Base-by-base conservation (phyloP, 2,797 vertebrate species). In the Enteromius viviparus region DNA sequence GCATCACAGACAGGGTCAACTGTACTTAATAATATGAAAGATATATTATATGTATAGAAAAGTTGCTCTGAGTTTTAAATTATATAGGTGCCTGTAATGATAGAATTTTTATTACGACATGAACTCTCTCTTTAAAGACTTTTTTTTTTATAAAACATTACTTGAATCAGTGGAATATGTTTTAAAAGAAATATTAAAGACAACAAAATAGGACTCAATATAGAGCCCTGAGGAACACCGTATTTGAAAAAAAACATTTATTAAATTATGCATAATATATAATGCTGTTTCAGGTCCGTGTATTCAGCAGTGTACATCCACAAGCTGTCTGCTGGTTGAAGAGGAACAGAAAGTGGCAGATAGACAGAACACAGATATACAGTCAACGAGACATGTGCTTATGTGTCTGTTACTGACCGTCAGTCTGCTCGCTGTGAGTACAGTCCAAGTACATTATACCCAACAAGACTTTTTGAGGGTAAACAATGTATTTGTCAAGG, bases 341-440 rank as follows among this genome's bases (percentile, higher is more conserved):
- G 96, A 96, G 80, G 97, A 99, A 86, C 95, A 97, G 64, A 94
- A 91, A 29, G 92, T 94, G 23, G 82, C 90, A 83, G 97, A 99
- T 81, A 94, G 92, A 87, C 94, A 99, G 91, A 92, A 68, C 17
- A 34, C 91, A 81, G 97, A 99, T 84, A 94, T 92, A 87, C 94
- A 99, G 91, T 91, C 96, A 91, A 95, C 94, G 75, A 96, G 97
- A 89, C 97, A 99, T 0, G 93, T 96, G 84, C 90, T 99, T 86
- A 88, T 98, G 2, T 95, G 94, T 92, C 91, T 98, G 58, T 95
- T 98, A 66, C 92, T 98, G 84, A 89, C 95, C 80, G 95, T 99
- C 87, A 94, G 94, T 93, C 91, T 96, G 66, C 94, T 99, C 81
- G 97, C 97, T 88, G 97, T 99, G 95, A 97, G 91, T 96, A 76